phyloP scores from a whole-genome alignment of 2,888 invertebrate species.

The Melanchra persicariae region DNA sequence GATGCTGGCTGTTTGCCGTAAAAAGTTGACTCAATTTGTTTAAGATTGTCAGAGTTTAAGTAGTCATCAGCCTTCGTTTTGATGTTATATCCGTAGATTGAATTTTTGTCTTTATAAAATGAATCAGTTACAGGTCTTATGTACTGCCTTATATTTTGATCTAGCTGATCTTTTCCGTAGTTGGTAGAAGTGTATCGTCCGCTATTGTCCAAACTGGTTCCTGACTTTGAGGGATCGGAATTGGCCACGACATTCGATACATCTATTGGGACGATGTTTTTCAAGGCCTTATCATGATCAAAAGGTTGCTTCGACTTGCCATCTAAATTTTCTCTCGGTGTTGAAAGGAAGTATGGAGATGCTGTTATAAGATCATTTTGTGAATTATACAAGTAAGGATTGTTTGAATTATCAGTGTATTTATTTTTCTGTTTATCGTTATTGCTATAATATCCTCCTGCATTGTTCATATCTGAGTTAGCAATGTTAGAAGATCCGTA shows the following conservation, averaged over 20 bases:
- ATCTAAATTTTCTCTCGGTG: constrained; percentile 76
- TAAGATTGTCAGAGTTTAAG: constrained; percentile 71
- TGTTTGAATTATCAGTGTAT: constrained; percentile 72
- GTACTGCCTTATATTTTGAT: constrained; percentile 79
- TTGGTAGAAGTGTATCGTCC: constrained; percentile 73
- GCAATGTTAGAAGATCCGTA: constrained; percentile 67
- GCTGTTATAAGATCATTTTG: constrained; percentile 83
- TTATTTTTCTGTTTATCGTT: constrained; percentile 79
- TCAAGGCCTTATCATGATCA: constrained; percentile 88
- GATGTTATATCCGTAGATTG: constrained; percentile 81
- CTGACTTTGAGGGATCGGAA: constrained; percentile 76
- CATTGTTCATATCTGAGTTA: constrained; percentile 63
- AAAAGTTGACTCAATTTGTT: constrained; percentile 75
- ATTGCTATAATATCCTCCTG: constrained; percentile 70
- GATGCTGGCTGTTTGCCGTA: constrained; percentile 76
- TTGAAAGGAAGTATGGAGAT: constrained; percentile 79
- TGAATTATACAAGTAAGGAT: constrained; percentile 71
- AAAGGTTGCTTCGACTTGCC: constrained; percentile 82
- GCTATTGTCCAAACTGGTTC: constrained; percentile 68
- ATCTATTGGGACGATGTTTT: constrained; percentile 88
- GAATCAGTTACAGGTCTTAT: constrained; percentile 82
- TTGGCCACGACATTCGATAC: constrained; percentile 85
- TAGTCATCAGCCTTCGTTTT: constrained; percentile 82
- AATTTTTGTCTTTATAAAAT: constrained; percentile 86
- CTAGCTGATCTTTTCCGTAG: constrained; percentile 79